Evolutionary conservation across 2,888 invertebrate species (phyloP).

Genomic region (Cephus sareptanus): DNA sequence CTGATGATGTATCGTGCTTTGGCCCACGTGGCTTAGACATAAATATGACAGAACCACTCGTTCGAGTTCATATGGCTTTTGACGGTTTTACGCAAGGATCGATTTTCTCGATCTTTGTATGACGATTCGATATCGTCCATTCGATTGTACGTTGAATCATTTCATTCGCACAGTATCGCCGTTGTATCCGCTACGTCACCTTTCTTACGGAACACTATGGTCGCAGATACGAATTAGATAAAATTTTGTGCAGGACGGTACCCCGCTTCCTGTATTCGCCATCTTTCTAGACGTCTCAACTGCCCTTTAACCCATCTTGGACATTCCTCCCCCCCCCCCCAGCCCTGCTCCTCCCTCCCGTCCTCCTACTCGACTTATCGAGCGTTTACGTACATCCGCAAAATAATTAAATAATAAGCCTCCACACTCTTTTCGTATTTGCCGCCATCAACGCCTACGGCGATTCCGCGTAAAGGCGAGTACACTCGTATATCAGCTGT

Average conservation of each 20-base stretch:
- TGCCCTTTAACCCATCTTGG: neutral
- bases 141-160: neutral
- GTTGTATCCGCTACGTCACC: neutral
- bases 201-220: neutral
- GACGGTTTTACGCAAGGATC: neutral
- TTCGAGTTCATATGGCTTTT: neutral
- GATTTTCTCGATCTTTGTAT: neutral
- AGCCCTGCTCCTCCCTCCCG: neutral
- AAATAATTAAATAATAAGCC: neutral
- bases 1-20: neutral
- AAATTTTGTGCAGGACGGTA: neutral
- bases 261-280: neutral
- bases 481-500: neutral
- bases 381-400: neutral
- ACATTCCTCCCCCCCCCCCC: rapidly evolving
- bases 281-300: neutral
- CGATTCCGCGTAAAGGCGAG: neutral
- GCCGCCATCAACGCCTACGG: neutral
- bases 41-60: neutral
- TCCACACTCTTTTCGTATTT: neutral
- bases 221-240: neutral
- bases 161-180: neutral
- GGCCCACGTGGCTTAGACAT: neutral
- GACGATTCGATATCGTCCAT: neutral
- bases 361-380: neutral